Base-by-base conservation (phyloP, 2,888 invertebrate species). In the Cephus pulcher region DNA sequence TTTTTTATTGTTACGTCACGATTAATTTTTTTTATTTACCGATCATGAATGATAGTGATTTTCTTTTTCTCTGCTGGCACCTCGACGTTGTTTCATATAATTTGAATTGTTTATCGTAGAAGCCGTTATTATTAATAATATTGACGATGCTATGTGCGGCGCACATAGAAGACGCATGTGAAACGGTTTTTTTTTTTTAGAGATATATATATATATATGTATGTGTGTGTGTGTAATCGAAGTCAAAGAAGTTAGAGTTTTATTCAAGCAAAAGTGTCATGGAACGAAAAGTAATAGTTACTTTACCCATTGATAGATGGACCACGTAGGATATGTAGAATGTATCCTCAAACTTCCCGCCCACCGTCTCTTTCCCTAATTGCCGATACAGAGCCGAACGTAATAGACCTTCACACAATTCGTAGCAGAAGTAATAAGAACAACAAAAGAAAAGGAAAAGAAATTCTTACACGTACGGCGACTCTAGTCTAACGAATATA, bases 401-500 rank as follows among this genome's bases (percentile, higher is more conserved):
- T 56, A 56, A 56, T 56, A 23, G 23, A 56, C 56, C 23, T 56
- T 56, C 56, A 56, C 23, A 56, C 23, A 56, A 56, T 56, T 23
- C 2, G 1, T 56, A 56, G 9, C 23, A 23, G 56, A 56, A 56
- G 9, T 56, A 56, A 15, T 56, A 56, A 56, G 23, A 56, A 56
- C 6, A 15, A 15, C 37, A 23, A 23, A 23, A 23, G 6, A 40
- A 37, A 40, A 15, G 40, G 6, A 40, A 40, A 56, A 56, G 15
- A 56, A 56, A 56, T 56, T 56, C 23, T 23, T 56, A 56, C 56
- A 15, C 88, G 88, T 90, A 88, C 88, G 89, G 90, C 90, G 90
- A 85, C 89, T 90, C 90, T 91, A 90, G 90, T 91, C 90, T 89
- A 89, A 87, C 87, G 85, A 85, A 89, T 88, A 90, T 91, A 91